Evolutionary conservation across 2,113 vertebrate genomes (phyloP), one percentile per base, ranked within the genome.

Genomic region (Neolamprologus kungweensis): DNA sequence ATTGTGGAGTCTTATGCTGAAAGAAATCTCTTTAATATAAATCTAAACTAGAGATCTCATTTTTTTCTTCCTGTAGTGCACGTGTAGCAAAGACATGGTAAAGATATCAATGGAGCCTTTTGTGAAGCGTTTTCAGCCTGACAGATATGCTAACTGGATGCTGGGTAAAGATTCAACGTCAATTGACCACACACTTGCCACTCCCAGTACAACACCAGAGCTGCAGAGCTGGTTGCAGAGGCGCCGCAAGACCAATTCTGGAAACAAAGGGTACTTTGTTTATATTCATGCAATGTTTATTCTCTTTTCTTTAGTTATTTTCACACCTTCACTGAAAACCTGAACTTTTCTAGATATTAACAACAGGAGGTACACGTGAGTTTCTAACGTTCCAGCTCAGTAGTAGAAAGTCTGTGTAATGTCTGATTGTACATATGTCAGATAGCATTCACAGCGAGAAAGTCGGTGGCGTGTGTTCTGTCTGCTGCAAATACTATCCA

Each of bases 71-170:
- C 83, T 95, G 26, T 87, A 99, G 99, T 99, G 98, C 91, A 97
- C 97, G 33, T 99, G 98, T 92, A 98, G 98, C 91, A 98, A 95
- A 85, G 98, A 99, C 93, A 98, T 99, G 99, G 98, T 99, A 55
- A 99, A 98, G 91, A 99, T 99, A 95, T 98, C 98, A 58, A 99
- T 99, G 99, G 98, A 99, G 45, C 94, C 98, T 12, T 99, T 99
- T 93, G 98, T 99, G 84, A 98, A 95, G 91, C 98, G 96, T 82
- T 99, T 99, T 96, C 99, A 99, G 85, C 98, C 98, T n/a, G 97
- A 98, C 45, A 97, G 98, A 53, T 99, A 99, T 17, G 93, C 97
- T 33, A 96, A 96, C 55, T 99, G 98, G 99, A 98, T 98, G 94
- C 95, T 98, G 95, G 99, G 98, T 51, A 99, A 98, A 85, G 99